These are phyloP conservation scores for Tenthredo mesomela DNA, from an alignment of 2,888 invertebrate species.

Conservation along the genomic window DNA sequence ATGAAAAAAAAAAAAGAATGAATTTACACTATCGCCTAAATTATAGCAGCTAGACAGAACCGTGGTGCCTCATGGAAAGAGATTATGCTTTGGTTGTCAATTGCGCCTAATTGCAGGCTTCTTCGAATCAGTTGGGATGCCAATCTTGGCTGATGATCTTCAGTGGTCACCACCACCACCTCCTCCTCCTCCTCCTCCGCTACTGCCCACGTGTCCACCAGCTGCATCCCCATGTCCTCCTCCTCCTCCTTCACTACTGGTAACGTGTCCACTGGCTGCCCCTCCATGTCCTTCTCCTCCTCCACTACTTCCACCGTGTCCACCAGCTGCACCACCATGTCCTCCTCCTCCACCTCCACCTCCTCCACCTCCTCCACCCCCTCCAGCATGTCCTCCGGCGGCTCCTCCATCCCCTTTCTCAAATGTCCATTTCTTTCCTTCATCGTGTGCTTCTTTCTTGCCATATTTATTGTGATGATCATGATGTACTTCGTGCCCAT, in stretches of 20 bases:
- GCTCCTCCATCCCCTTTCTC: constrained; percentile 78
- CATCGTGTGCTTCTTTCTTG: constrained; percentile 77
- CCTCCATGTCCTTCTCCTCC: not conserved
- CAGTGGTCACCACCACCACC: constrained; percentile 49
- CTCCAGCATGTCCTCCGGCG: constrained; percentile 27
- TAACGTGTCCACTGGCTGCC: not conserved
- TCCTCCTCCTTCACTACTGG: not conserved
- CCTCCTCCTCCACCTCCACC: constrained; percentile 8
- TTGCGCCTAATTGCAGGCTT: constrained; percentile 1
- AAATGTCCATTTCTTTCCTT: constrained; percentile 82
- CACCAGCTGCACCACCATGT: constrained; percentile 33
- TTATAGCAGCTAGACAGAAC: not conserved
- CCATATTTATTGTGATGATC: constrained; percentile 78
- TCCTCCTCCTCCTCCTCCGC: constrained; percentile 22
- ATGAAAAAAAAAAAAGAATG: not conserved
- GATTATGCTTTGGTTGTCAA: constrained; percentile 6
- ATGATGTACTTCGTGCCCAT: constrained; percentile 81
- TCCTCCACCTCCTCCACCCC: constrained; percentile 46
- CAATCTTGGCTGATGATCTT: not conserved
- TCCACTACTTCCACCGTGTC: not conserved
- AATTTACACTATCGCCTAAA: not conserved
- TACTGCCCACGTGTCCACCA: constrained; percentile 9
- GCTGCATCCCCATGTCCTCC: constrained; percentile 35
- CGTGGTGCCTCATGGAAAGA: not conserved
- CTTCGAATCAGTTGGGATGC: not conserved